Evolutionary conservation across 2,888 invertebrate species (phyloP), one percentile per base, ranked within the genome.

Genomic region (Troides oblongomaculatus): DNA sequence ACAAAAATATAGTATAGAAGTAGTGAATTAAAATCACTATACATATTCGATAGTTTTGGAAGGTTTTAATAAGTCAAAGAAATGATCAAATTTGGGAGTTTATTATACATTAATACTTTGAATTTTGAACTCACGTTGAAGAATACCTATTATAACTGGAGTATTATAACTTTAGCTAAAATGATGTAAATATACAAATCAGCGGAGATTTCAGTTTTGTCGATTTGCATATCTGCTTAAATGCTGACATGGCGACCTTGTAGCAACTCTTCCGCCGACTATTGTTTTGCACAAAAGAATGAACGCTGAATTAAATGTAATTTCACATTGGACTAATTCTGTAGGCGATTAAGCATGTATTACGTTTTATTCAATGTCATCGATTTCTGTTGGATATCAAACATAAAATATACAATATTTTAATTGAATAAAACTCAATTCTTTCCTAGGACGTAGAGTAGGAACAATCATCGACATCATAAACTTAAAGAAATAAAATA

Each of bases 211-310:
- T 64, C 39, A 64, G 53, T 57, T 43, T 39, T 58, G 36, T 36
- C 30, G 30, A 57, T 62, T 43, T 43, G 58, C 57, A 46, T 65
- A 62, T 62, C 62, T 46, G 36, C 43, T 39, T 58, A 57, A 66
- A 30, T 57, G 66, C 70, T 70, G 70, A 70, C 66, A 53, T 0
- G 53, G 30, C 70, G 58, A 66, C 70, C 70, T 70, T 70, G 70
- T 53, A 21, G 12, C 36, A 58, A 17, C 17, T 62, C 70, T 70
- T 70, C 70, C 66, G 70, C 70, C 62, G 63, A 63, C 66, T 59
- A 62, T 66, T 63, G 66, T 59, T 66, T 36, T 50, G 36, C 66
- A 25, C 18, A 53, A 58, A 66, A 70, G 25, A 66, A 70, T 63
- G 25, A 70, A 66, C 25, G 53, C 66, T 70, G 50, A 50, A 39